These are phyloP conservation scores for Mustelus asterias DNA, from an alignment of 2,113 vertebrate species.

Conservation along the genomic window DNA sequence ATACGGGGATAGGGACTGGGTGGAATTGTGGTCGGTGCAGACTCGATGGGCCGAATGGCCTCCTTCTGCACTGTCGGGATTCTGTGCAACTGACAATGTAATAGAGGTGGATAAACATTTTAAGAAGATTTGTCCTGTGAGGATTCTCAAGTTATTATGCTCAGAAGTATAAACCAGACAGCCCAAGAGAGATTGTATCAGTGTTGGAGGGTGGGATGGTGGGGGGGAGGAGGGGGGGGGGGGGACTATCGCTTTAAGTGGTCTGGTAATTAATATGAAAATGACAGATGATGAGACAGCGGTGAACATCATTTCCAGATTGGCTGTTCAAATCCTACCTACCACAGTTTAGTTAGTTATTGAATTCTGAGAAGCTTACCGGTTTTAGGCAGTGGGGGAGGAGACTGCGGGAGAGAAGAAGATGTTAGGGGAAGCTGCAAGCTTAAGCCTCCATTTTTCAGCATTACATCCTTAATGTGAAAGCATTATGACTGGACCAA, in stretches of 20 bases:
- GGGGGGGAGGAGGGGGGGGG: background rate
- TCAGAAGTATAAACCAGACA: background rate
- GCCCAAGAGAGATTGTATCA: background rate
- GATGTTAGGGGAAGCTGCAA: background rate
- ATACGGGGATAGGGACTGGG: too few species aligned
- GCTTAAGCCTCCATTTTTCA: constrained; percentile 29
- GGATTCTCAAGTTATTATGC: background rate
- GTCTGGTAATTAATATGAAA: constrained; percentile 7
- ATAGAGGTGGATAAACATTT: background rate
- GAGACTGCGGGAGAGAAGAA: background rate
- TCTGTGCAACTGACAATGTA: too few species aligned
- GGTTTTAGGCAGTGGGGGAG: background rate
- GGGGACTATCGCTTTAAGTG: background rate
- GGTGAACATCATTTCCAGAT: background rate
- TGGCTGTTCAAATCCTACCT: background rate
- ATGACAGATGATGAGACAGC: constrained; percentile 14
- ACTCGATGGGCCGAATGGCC: too few species aligned
- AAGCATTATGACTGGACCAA: constrained; percentile 28
- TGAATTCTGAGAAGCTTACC: constrained; percentile 32
- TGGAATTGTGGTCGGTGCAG: too few species aligned
- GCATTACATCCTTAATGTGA: constrained; percentile 34
- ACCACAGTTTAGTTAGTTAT: background rate
- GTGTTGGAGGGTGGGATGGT: background rate
- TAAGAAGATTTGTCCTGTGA: background rate
- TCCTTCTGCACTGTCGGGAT: too few species aligned